phyloP scores from a whole-genome alignment of 1,140 invertebrate species.

The Trichonephila inaurata region DNA sequence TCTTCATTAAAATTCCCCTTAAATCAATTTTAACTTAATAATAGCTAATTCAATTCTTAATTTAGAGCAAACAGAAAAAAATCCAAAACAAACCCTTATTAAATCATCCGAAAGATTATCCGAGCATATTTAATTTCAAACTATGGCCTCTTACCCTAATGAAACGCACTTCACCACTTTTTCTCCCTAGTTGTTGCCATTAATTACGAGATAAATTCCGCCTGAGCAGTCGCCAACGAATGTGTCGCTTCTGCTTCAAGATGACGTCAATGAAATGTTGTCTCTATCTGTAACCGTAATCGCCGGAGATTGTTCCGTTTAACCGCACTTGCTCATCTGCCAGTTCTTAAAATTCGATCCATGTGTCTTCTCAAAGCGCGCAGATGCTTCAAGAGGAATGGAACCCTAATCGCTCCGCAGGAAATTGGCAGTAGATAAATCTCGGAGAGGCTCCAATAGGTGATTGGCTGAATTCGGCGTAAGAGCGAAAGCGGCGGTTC shows the following conservation, averaged over 20 bases:
- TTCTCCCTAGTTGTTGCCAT: no score
- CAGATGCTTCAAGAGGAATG: not conserved
- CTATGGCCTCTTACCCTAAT: no score
- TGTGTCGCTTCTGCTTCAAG: not conserved
- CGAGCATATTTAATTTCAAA: no score
- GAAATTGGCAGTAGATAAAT: slow-evolving; percentile 15
- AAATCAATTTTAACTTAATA: no score
- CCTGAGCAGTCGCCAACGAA: not conserved
- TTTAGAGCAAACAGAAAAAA: no score
- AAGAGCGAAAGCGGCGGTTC: not conserved
- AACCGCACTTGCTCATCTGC: slow-evolving; percentile 18
- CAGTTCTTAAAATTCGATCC: slow-evolving; percentile 26
- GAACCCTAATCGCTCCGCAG: not conserved
- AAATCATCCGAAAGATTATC: no score
- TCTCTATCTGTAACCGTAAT: slow-evolving; percentile 15
- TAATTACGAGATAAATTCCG: not conserved
- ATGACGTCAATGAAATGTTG: not conserved
- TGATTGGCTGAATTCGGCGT: slow-evolving; percentile 16
- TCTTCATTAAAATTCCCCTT: no score
- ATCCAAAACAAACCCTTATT: no score
- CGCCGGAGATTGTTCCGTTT: slow-evolving; percentile 24
- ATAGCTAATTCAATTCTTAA: no score
- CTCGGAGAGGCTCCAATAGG: not conserved
- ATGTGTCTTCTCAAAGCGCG: not conserved
- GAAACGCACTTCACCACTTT: no score